Evolutionary conservation across 2,113 vertebrate species (phyloP).

Genomic region (Cynoglossus semilaevis): DNA sequence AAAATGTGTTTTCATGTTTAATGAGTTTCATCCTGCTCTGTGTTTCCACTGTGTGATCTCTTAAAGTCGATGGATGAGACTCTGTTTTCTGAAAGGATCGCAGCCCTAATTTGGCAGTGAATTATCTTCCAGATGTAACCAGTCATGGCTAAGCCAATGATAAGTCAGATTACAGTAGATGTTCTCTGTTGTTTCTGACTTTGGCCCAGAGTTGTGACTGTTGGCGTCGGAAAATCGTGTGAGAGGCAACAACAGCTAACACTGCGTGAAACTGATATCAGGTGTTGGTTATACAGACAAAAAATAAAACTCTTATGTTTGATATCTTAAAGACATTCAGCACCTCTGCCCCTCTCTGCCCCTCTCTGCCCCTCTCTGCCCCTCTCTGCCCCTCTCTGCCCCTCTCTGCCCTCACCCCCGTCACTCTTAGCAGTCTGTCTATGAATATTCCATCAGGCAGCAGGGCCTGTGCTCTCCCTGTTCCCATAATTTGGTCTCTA

Average conservation of each 20-base stretch:
- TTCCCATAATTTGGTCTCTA: conserved; percentile 44
- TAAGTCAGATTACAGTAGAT: too few species aligned
- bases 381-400: too few species aligned
- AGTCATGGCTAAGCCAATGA: not conserved
- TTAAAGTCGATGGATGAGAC: conserved; percentile 14
- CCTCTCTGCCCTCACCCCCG: conserved; percentile 19
- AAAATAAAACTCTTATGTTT: not conserved
- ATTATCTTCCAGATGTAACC: conserved; percentile 1
- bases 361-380: too few species aligned
- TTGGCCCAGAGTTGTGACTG: too few species aligned
- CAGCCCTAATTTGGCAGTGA: conserved; percentile 21
- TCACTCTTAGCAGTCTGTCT: conserved; percentile 17
- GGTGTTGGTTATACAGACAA: not conserved
- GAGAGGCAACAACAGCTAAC: too few species aligned
- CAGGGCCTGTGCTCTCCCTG: conserved; percentile 30
- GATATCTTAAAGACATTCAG: too few species aligned
- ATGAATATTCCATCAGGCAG: conserved; percentile 69
- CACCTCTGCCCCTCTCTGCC: too few species aligned
- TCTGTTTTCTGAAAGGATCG: conserved; percentile 2
- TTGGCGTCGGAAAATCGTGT: too few species aligned
- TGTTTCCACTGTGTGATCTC: not conserved
- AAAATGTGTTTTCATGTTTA: not conserved
- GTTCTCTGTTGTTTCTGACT: too few species aligned
- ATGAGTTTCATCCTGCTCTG: not conserved
- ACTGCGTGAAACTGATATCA: too few species aligned